Conservation (phyloP, 2,888 invertebrate genomes). For the Mellilla xanthometata region DNA sequence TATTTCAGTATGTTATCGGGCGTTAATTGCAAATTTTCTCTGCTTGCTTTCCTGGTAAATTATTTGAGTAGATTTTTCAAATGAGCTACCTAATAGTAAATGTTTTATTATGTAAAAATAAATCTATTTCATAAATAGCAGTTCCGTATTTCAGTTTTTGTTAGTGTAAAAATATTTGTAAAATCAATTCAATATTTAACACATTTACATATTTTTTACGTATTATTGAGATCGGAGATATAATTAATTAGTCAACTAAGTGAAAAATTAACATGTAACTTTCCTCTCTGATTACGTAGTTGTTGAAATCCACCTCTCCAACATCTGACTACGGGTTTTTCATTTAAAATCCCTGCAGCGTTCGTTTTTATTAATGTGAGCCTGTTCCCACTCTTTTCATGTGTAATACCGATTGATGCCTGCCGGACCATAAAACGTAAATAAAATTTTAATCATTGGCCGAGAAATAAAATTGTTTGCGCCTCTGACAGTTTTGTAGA, state of each 20-base stretch:
- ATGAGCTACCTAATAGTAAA: too few relatives aligned
- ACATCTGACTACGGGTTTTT: conserved; percentile 33
- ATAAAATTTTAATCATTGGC: conserved; percentile 48
- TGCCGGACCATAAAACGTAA: conserved; percentile 46
- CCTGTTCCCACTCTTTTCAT: conserved; percentile 45
- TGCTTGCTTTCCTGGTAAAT: conserved; percentile 4
- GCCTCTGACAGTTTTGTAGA: conserved; percentile 25
- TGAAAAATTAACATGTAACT: too few relatives aligned
- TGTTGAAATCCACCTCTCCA: conserved; percentile 13
- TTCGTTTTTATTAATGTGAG: conserved; percentile 52
- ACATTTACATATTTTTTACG: too few relatives aligned
- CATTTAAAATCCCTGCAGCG: conserved; percentile 50
- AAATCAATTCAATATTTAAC: too few relatives aligned
- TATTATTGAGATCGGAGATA: too few relatives aligned
- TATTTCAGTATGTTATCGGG: conserved; percentile 56
- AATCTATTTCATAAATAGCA: too few relatives aligned
- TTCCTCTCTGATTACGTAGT: conserved; percentile 1
- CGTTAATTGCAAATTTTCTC: conserved; percentile 46
- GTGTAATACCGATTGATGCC: conserved; percentile 51
- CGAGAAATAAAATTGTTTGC: conserved; percentile 40
- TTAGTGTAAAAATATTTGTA: too few relatives aligned
- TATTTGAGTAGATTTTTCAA: conserved; percentile 16
- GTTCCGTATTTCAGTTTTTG: too few relatives aligned
- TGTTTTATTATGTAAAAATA: too few relatives aligned
- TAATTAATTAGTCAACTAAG: too few relatives aligned